Conservation (phyloP, 2,797 vertebrate genomes). For the Pyrocephalus nanus region DNA sequence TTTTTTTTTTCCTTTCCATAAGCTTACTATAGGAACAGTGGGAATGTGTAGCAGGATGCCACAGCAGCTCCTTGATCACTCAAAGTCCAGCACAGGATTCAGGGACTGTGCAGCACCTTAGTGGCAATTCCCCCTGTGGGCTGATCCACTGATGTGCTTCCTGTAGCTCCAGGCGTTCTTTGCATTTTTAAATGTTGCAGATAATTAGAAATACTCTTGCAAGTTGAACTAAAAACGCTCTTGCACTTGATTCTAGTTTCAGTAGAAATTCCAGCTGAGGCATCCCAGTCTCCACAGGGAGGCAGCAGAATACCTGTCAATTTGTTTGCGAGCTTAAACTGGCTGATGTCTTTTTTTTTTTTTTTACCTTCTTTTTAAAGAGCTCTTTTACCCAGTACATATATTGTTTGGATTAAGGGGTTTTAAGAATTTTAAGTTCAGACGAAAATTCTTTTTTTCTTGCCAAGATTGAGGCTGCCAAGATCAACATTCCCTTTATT, state of each 20-base stretch:
- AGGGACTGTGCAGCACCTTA: not conserved
- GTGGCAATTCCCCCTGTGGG: not conserved
- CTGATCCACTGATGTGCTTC: not conserved
- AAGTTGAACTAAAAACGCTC: not conserved
- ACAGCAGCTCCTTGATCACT: not conserved
- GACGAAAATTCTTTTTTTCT: constrained; percentile 12
- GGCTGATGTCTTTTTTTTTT: not conserved
- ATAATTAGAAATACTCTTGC: not conserved
- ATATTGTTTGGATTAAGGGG: constrained; percentile 9
- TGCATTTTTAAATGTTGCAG: not conserved
- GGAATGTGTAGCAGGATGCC: not conserved
- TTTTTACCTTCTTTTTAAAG: not conserved
- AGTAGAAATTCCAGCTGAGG: not conserved
- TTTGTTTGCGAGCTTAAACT: not conserved
- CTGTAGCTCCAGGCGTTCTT: not conserved
- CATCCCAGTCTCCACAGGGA: constrained; percentile 60
- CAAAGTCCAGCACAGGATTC: not conserved
- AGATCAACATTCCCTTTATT: constrained; percentile 45
- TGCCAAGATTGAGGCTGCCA: constrained; percentile 38
- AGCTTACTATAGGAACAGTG: not conserved
- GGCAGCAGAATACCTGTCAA: constrained; percentile 62
- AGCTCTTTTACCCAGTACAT: not conserved
- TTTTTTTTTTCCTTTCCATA: not conserved
- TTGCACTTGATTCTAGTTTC: not conserved
- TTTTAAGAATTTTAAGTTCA: constrained; percentile 44